A percentile compares a stretch with the other conserved stretches of the same genome.
phyloP scores from a whole-genome alignment of 2,888 invertebrate genomes.

The Scaptomyza parva region DNA sequence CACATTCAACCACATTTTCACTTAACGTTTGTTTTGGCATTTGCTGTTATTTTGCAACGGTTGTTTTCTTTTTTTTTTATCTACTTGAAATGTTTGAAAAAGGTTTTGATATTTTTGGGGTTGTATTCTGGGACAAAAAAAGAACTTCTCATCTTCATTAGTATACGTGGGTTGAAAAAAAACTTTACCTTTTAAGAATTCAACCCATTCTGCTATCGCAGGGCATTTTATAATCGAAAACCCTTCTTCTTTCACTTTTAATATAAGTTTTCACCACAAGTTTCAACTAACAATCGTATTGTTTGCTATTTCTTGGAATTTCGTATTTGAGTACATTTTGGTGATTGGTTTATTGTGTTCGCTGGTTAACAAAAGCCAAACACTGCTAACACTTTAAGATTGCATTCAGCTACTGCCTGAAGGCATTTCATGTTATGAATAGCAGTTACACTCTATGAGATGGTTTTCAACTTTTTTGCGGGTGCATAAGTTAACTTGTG shows the following conservation, averaged over 20 bases:
- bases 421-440: conserved; percentile 1
- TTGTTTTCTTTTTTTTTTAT: neutral
- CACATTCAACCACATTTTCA: conserved; percentile 9
- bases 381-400: conserved; percentile 30
- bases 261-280: conserved; percentile 16
- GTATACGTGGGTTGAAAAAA: neutral
- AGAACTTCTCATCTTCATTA: neutral
- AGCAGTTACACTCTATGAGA: neutral
- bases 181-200: neutral
- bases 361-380: neutral
- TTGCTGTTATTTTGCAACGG: conserved; percentile 2
- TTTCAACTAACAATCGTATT: conserved; percentile 26
- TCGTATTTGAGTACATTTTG: neutral
- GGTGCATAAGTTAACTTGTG: neutral
- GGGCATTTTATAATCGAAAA: neutral
- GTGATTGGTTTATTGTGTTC: neutral
- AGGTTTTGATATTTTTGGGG: neutral
- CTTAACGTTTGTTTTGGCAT: conserved; percentile 13
- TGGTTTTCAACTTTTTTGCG: conserved; percentile 21
- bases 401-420: conserved; percentile 15
- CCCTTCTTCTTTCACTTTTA: neutral
- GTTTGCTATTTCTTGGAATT: conserved; percentile 2
- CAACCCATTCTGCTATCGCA: too few relatives aligned
- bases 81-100: neutral
- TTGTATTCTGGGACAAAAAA: neutral